phyloP scores from a whole-genome alignment of 2,888 invertebrate species.

The Microplitis deprimator region DNA sequence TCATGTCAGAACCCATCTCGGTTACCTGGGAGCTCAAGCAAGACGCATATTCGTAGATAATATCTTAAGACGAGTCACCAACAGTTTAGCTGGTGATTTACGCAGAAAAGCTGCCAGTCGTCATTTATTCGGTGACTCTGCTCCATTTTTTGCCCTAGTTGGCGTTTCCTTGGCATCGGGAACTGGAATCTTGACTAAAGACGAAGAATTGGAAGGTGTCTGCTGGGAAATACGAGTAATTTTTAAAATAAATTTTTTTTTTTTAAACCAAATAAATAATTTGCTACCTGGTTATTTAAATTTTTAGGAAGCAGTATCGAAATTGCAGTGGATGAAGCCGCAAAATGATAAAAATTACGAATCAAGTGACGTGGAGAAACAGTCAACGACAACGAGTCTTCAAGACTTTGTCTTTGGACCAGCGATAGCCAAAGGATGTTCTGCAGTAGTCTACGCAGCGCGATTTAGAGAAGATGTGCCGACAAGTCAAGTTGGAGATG shows the following conservation, averaged over 20 bases:
- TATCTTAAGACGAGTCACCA: constrained; percentile 80
- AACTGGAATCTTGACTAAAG: constrained; percentile 81
- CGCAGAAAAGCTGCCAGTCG: constrained; percentile 77
- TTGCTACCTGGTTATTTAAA: neutral
- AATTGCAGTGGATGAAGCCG: constrained; percentile 74
- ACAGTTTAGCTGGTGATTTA: constrained; percentile 77
- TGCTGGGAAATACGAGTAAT: constrained; percentile 83
- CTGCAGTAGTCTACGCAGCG: constrained; percentile 85
- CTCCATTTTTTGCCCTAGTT: constrained; percentile 82
- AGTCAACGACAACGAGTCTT: constrained; percentile 71
- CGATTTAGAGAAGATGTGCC: constrained; percentile 69
- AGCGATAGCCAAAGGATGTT: constrained; percentile 85
- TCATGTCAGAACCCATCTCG: constrained; percentile 58
- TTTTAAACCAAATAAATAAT: too few relatives aligned
- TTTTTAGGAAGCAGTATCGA: constrained; percentile 75
- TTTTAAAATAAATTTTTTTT: constrained; percentile 21
- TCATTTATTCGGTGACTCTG: constrained; percentile 79
- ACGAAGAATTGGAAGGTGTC: constrained; percentile 84
- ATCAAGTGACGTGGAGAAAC: constrained; percentile 66
- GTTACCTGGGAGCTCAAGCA: constrained; percentile 75
- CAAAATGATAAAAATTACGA: constrained; percentile 71
- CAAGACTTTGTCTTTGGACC: constrained; percentile 79
- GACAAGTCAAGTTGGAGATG: constrained; percentile 4
- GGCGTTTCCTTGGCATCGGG: constrained; percentile 83
- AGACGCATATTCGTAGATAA: constrained; percentile 80